These are phyloP conservation scores for Chrysolina oricalcia DNA, from an alignment of 2,888 invertebrate genomes.

Conservation along the genomic window DNA sequence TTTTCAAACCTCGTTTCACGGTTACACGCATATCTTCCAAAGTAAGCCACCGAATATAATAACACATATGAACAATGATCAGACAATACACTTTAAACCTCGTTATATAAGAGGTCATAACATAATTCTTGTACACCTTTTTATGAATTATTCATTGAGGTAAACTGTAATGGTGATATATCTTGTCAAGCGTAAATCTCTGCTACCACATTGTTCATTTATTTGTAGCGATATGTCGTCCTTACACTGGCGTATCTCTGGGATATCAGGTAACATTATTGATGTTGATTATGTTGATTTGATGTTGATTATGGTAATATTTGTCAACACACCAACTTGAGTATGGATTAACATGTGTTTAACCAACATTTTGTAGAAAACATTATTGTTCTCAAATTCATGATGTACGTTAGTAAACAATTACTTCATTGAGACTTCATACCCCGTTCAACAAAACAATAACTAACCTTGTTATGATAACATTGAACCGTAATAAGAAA, in stretches of 20 bases:
- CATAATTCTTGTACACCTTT: slow-evolving; percentile 25
- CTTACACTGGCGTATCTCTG: background rate
- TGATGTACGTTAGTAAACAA: too few relatives aligned
- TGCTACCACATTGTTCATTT: slow-evolving; percentile 22
- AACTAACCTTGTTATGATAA: too few relatives aligned
- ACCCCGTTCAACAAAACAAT: too few relatives aligned
- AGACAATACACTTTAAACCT: slow-evolving; percentile 1
- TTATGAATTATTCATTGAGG: slow-evolving; percentile 28
- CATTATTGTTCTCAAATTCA: too few relatives aligned
- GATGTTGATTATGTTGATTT: too few relatives aligned
- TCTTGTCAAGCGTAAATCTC: slow-evolving; percentile 28
- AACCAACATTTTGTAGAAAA: too few relatives aligned
- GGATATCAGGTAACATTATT: too few relatives aligned
- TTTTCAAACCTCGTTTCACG: background rate
- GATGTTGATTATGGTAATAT: too few relatives aligned
- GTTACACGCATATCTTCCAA: background rate
- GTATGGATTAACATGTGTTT: too few relatives aligned
- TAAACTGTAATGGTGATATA: slow-evolving; percentile 23
- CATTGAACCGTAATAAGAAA: too few relatives aligned
- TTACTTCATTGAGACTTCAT: too few relatives aligned
- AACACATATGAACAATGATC: background rate
- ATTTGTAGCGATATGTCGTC: background rate
- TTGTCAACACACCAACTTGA: too few relatives aligned
- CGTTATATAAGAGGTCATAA: slow-evolving; percentile 31
- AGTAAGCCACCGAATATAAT: background rate